Evolutionary conservation across 2,113 vertebrate species (phyloP).

Genomic region (Trematomus loennbergii): DNA sequence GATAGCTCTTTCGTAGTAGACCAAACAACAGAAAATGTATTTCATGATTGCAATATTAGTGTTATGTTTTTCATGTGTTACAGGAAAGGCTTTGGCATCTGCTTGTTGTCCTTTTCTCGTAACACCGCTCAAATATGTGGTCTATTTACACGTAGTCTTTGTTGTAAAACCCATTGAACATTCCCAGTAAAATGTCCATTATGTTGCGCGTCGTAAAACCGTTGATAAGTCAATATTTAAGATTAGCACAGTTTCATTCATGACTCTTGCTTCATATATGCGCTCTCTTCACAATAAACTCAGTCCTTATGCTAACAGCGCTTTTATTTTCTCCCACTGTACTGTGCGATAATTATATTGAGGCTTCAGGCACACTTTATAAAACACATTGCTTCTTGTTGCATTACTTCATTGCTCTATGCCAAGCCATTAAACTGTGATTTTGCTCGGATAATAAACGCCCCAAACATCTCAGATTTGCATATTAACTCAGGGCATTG

Average conservation of each 20-base stretch:
- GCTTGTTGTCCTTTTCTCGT: background rate
- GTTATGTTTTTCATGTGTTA: background rate
- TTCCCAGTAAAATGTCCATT: conserved; percentile 21
- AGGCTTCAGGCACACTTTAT: background rate
- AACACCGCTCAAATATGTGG: conserved; percentile 11
- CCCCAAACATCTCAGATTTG: background rate
- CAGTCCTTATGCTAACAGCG: background rate
- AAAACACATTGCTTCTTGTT: background rate
- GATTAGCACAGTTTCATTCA: conserved; percentile 12
- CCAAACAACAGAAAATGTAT: background rate
- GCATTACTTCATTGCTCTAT: background rate
- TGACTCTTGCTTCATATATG: background rate
- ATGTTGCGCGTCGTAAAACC: conserved; percentile 30
- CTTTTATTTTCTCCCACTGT: background rate
- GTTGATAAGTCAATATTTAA: conserved; percentile 53
- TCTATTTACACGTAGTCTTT: background rate
- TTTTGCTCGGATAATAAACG: background rate
- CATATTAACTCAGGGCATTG: background rate
- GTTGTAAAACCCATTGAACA: background rate
- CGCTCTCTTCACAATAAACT: background rate
- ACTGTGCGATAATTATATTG: conserved; percentile 1
- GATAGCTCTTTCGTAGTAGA: background rate
- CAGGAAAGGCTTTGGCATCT: background rate
- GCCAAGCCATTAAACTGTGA: background rate
- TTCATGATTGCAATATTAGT: background rate